Evolutionary conservation across 2,113 vertebrate species (phyloP), one percentile per base, ranked within the genome.

Genomic region (Semnornis frantzii): DNA sequence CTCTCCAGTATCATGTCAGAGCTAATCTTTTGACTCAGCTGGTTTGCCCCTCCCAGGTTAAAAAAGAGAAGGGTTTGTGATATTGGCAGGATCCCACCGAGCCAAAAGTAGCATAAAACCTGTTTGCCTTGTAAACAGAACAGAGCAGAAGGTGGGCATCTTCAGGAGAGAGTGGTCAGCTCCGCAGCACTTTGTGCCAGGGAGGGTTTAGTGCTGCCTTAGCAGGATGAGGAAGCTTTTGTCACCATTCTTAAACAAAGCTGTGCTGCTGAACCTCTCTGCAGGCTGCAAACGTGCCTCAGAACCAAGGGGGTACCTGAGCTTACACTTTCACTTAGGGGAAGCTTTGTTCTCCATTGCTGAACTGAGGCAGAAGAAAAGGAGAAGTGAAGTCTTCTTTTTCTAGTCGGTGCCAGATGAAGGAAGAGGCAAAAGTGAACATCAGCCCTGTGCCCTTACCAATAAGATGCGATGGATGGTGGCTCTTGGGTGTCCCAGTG

Each of bases 221-320:
- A 80, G 73, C 79, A 92, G 65, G 37, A 69, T 62, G 65, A 91
- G 93, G 93, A 62, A 91, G 91, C 54, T 86, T 92, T 84, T 92
- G 69, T 83, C 89, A 44, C 57, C 2, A 1, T 66, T 58, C 34
- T 72, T 62, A 55, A 74, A 25, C 82, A 81, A 87, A 93, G 76
- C 58, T 0, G 8, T 12, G 12, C 57, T 31, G 60, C 87, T 2
- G 28, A 95, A 72, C 48, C 23, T 74, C 82, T 59, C 68, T 3
- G 59, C 68, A 55, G 75, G 89, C 63, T 76, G 77, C 37, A 68
- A 71, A 68, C 7, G 0, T 0, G 0, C 75, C 82, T 82, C 0
- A 0, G 44, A 54, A 54, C 83, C 84, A 37, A 58, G 3, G 4
- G 59, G 50, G 23, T 20, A 62, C 5, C 76, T 33, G 20, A 17